Evolutionary conservation across 2,797 vertebrate species (phyloP).

Genomic region (Argyrosomus regius): DNA sequence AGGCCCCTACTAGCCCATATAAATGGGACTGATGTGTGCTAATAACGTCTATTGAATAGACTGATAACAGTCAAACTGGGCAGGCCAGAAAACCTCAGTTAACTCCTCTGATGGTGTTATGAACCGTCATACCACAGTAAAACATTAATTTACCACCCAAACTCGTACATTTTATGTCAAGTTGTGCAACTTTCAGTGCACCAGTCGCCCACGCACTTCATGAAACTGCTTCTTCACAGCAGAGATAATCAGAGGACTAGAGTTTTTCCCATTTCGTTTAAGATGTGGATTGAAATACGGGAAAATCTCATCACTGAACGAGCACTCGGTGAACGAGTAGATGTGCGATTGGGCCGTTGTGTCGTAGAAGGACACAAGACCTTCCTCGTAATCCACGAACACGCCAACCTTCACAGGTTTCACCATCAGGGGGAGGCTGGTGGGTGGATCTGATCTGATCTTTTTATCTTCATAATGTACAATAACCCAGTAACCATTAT

Average conservation of each 20-base stretch:
- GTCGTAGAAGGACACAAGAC: slow-evolving; percentile 71
- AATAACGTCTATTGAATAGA: no score
- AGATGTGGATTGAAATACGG: slow-evolving; percentile 74
- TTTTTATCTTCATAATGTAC: slow-evolving; percentile 24
- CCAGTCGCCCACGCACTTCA: no score
- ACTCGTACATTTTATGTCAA: not conserved
- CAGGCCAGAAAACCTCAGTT: no score
- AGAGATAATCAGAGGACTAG: slow-evolving; percentile 62
- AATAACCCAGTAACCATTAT: slow-evolving; percentile 58
- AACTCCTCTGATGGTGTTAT: not conserved
- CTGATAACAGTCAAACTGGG: no score
- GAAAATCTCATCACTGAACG: slow-evolving; percentile 50
- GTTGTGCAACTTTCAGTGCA: not conserved
- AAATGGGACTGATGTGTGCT: no score
- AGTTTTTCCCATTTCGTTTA: slow-evolving; percentile 35
- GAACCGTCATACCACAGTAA: not conserved
- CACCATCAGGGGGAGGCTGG: slow-evolving; percentile 15
- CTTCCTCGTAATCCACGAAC: slow-evolving; percentile 70
- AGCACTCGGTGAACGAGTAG: slow-evolving; percentile 62
- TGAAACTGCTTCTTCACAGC: not conserved
- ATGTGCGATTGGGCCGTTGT: slow-evolving; percentile 49
- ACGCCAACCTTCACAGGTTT: slow-evolving; percentile 68
- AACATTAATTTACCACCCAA: not conserved
- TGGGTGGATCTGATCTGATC: not conserved
- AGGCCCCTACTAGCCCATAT: no score